These are phyloP conservation scores for Drosophila lutescens DNA, from an alignment of 2,888 invertebrate species.

Conservation along the genomic window DNA sequence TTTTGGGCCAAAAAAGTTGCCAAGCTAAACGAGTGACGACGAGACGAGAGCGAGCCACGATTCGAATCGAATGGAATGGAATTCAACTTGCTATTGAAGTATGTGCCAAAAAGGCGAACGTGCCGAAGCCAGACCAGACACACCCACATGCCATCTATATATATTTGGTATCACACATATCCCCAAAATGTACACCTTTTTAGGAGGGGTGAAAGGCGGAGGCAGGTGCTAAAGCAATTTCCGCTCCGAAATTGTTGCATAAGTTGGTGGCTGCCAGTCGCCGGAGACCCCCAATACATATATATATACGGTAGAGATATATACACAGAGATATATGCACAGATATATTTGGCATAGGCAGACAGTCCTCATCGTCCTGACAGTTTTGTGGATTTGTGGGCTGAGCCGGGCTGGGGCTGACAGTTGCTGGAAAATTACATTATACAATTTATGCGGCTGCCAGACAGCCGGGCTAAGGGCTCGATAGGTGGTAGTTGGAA, in stretches of 20 bases:
- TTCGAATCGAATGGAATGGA: conserved; percentile 75
- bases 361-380: conserved; percentile 69
- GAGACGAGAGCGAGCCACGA: conserved; percentile 49
- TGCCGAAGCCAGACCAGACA: conserved; percentile 46
- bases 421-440: conserved; percentile 72
- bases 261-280: conserved; percentile 64
- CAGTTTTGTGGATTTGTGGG: conserved; percentile 65
- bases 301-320: conserved; percentile 9
- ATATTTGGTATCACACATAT: conserved; percentile 21
- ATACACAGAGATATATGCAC: conserved; percentile 19
- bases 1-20: conserved; percentile 73
- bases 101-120: conserved; percentile 79
- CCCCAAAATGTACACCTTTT: conserved; percentile 18
- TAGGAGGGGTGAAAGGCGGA: conserved; percentile 21
- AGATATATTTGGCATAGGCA: conserved; percentile 65
- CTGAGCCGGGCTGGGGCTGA: conserved; percentile 36
- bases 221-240: conserved; percentile 82
- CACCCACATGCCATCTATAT: conserved; percentile 15
- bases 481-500: conserved; percentile 5
- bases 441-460: conserved; percentile 80
- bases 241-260: conserved; percentile 81
- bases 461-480: conserved; percentile 49
- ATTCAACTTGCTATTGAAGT: conserved; percentile 80
- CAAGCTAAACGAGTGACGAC: conserved; percentile 73
- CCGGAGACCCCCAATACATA: conserved; percentile 36